Base-by-base conservation (phyloP, 2,797 vertebrate species). In the Fistularia commersonii region DNA sequence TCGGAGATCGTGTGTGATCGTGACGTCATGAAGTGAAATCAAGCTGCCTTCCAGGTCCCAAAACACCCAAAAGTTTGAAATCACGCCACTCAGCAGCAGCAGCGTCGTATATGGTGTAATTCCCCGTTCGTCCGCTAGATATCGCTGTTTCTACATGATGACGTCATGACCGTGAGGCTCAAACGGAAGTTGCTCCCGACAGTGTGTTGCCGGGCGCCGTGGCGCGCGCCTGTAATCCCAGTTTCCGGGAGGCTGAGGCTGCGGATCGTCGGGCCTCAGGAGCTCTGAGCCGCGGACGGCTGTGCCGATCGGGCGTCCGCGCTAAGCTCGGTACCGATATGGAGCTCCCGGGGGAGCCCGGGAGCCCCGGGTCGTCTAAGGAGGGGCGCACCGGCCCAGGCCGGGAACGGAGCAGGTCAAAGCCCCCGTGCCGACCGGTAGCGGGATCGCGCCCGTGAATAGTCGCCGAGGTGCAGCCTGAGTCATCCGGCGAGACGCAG, bases 351-450 rank as follows among this genome's bases (percentile, higher is more conserved):
- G 36, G 52, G 52, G 52, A 54, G 43, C 43, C 15, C 43, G 59
- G 79, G 76, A 56, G 57, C 69, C 80, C 72, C 61, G 86, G 82
- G 82, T 83, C 70, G 63, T 1, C 81, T 75, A 81, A 86, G 54
- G 70, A 86, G 84, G 76, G 81, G 84, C 78, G 74, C 50, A 85
- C 60, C 79, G 84, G 65, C 76, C 82, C 77, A 87, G 84, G 86
- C 63, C 82, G 83, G 79, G 63, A 50, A 86, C 81, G 80, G 74
- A 88, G 85, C 84, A 88, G 82, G 85, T 67, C 79, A 85, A 82
- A 87, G 48, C 79, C 84, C 79, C 82, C 80, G 66, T 82, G 66
- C 57, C 40, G 76, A 62, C 74, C 84, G 84, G 81, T 87, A 83
- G 82, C 77, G 80, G 78, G 84, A 67, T 85, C 69, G 80, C 73